Conservation (phyloP, 2,888 invertebrate species). For the Ecdyonurus torrentis region DNA sequence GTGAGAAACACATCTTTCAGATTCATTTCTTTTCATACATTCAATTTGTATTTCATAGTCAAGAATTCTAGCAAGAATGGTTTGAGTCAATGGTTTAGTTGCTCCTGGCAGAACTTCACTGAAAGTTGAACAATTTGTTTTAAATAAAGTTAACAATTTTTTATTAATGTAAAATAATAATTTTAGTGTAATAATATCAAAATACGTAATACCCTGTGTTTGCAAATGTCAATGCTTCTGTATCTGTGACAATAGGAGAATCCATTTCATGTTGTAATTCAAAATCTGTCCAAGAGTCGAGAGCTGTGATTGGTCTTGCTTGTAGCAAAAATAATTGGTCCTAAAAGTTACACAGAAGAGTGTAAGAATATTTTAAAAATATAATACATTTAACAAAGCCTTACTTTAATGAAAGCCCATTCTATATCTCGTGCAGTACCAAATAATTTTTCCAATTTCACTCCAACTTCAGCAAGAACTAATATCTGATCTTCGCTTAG, state of each 20-base stretch:
- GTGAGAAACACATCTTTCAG: not conserved
- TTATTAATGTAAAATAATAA: not conserved
- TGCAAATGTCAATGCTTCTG: slow-evolving; percentile 48
- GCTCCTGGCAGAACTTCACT: slow-evolving; percentile 49
- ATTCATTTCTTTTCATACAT: slow-evolving; percentile 13
- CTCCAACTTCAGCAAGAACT: slow-evolving; percentile 36
- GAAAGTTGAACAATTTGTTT: not conserved
- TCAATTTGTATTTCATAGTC: slow-evolving; percentile 19
- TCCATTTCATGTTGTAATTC: slow-evolving; percentile 68
- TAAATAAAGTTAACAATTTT: not conserved
- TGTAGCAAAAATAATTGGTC: slow-evolving; percentile 48
- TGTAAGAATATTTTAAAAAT: slow-evolving; percentile 4
- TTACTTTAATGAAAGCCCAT: slow-evolving; percentile 51
- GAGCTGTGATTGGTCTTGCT: slow-evolving; percentile 59
- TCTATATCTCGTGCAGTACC: slow-evolving; percentile 61
- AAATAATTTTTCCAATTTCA: slow-evolving; percentile 46
- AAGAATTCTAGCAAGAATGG: slow-evolving; percentile 22
- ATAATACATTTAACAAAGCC: slow-evolving; percentile 7
- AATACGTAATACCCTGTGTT: slow-evolving; percentile 55
- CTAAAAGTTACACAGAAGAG: too few species aligned
- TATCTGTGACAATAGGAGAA: slow-evolving; percentile 41
- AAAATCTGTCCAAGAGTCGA: slow-evolving; percentile 56
- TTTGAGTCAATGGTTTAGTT: slow-evolving; percentile 34
- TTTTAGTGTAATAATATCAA: not conserved
- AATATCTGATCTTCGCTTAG: slow-evolving; percentile 36